Percentiles rank a stretch among this genome's conserved stretches.
phyloP scores from a whole-genome alignment of 35 echinoderm and acorn worm species.

The Heliocidaris erythrogramma region DNA sequence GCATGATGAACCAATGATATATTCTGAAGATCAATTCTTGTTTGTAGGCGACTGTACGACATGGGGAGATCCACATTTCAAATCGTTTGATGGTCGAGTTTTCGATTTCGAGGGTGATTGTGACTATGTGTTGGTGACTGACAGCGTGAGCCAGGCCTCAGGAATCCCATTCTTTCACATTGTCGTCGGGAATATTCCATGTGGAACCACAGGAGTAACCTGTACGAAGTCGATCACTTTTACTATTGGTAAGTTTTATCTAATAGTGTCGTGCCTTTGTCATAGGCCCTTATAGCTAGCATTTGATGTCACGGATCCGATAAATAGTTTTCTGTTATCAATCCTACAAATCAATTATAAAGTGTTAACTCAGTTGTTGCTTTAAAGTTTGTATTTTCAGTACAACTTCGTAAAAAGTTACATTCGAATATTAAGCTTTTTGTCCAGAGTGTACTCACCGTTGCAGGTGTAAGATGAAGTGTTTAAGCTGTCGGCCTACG shows the following conservation, averaged over 20 bases:
- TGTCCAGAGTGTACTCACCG: neutral
- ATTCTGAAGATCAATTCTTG: neutral
- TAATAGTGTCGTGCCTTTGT: neutral
- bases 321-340: neutral
- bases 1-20: no score
- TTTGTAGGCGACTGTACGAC: conserved; percentile 29
- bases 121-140: conserved; percentile 40
- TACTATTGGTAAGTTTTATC: conserved; percentile 61
- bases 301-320: neutral
- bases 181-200: conserved; percentile 69
- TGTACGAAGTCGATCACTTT: conserved; percentile 86
- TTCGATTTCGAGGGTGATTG: conserved; percentile 44
- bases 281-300: no score
- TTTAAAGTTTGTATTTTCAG: neutral
- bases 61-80: conserved; percentile 48
- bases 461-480: no score
- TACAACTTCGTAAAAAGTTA: neutral
- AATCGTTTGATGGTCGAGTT: conserved; percentile 24
- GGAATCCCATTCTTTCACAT: conserved; percentile 55
- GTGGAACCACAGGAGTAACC: conserved; percentile 78
- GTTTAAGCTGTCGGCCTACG: no score
- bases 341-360: neutral
- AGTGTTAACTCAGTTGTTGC: neutral
- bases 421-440: neutral
- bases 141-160: neutral